Base-by-base conservation (phyloP, 2,888 invertebrate species). In the Drosophila setosimentum region DNA sequence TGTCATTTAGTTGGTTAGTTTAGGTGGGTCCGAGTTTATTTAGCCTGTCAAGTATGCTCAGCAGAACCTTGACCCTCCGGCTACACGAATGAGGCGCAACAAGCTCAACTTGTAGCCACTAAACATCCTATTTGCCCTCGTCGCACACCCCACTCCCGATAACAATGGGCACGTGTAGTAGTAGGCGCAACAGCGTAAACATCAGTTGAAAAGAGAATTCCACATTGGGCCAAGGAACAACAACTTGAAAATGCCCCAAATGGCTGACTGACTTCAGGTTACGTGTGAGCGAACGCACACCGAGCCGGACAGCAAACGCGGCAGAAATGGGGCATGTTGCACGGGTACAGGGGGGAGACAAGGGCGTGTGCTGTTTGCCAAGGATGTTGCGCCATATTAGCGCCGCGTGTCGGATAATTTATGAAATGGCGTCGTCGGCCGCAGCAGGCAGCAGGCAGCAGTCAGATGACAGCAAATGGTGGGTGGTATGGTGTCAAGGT, bases 341-440 rank as follows among this genome's bases (percentile, higher is more conserved):
- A 27, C 2, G 5, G 4, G 29, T 53, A 37, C 6, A 4, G 2
- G 10, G 10, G 13, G 27, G 10, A 29, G 59, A 18, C 2, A 8
- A 16, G 35, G 49, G 57, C 24, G 33, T 24, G 37, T 37, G 33
- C 37, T 65, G 48, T 73, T 78, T 77, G 78, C 74, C 74, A 75
- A 68, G 75, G 78, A 82, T 89, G 85, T 89, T 79, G 85, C 82
- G 87, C 89, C 85, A 83, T 87, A 89, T 85, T 85, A 85, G 87
- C 87, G 89, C 85, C 85, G 85, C 89, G 89, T 89, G 89, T 83
- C 74, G 89, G 89, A 82, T 89, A 86, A 86, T 86, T 86, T 86
- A 86, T 86, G 85, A 87, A 87, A 80, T 68, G 76, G 78, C 80
- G 53, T 63, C 68, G 69, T 74, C 79, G 87, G 79, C 80, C 78